These are phyloP conservation scores for Coptodon bakossiorum DNA, from an alignment of 2,113 vertebrate genomes.

Conservation along the genomic window DNA sequence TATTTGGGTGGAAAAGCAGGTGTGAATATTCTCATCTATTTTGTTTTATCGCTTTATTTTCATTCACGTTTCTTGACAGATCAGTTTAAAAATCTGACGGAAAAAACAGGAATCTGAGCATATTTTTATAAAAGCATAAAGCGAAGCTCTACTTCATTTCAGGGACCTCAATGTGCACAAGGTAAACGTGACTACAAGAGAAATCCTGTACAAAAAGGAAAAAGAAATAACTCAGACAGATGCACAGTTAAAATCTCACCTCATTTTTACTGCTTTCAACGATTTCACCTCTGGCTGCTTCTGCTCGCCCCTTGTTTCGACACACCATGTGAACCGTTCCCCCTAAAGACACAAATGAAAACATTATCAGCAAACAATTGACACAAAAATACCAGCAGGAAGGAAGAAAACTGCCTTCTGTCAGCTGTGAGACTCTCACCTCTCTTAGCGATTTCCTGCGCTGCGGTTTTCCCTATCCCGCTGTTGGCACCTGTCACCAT, in stretches of 20 bases:
- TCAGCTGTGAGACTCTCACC: slow-evolving; percentile 41
- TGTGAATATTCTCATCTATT: not conserved
- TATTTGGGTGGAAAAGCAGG: not conserved
- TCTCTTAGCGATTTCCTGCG: slow-evolving; percentile 72
- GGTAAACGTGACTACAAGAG: not conserved
- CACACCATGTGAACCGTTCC: slow-evolving; percentile 84
- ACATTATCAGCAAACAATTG: not conserved
- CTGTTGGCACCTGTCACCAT: slow-evolving; percentile 78
- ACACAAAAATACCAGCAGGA: not conserved
- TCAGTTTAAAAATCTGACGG: not conserved
- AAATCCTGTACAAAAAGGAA: not conserved
- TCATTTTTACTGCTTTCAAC: slow-evolving; percentile 69
- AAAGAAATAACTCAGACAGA: not conserved
- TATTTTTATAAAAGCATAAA: not conserved
- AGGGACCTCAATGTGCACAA: not conserved
- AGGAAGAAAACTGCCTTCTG: not conserved
- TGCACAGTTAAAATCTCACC: slow-evolving; percentile 38
- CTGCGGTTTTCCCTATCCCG: slow-evolving; percentile 76
- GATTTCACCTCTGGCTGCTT: slow-evolving; percentile 76
- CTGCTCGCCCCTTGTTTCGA: slow-evolving; percentile 69
- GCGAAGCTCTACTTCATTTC: not conserved
- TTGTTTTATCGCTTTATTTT: not conserved
- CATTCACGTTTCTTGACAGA: not conserved
- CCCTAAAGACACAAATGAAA: slow-evolving; percentile 57
- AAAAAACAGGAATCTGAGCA: not conserved